These are phyloP conservation scores for Phocides pigmalion DNA, from an alignment of 1,140 invertebrate species.

Conservation along the genomic window DNA sequence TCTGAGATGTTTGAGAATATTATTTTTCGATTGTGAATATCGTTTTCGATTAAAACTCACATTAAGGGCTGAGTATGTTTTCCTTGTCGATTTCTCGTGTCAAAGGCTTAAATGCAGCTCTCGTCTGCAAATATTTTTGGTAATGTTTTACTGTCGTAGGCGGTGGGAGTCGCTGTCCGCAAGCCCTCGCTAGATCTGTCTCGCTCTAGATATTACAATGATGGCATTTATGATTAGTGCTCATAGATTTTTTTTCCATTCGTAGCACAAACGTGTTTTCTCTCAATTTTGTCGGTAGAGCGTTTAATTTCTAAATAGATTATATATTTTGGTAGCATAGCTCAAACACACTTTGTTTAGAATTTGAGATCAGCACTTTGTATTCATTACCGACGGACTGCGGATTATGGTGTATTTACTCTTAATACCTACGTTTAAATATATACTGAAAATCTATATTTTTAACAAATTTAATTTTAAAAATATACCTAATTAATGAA, in stretches of 20 bases:
- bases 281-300: conserved; percentile 65
- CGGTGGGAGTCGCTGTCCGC: conserved; percentile 41
- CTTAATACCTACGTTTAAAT: conserved; percentile 73
- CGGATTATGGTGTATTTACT: conserved; percentile 62
- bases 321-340: conserved; percentile 62
- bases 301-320: conserved; percentile 49
- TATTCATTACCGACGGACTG: conserved; percentile 54
- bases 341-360: conserved; percentile 60
- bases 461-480: conserved; percentile 80
- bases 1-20: no score
- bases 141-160: conserved; percentile 52
- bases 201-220: conserved; percentile 61
- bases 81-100: conserved; percentile 33
- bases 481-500: conserved; percentile 79
- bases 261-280: conserved; percentile 66
- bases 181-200: conserved; percentile 41
- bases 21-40: no score
- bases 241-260: conserved; percentile 66
- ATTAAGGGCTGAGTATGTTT: conserved; percentile 6
- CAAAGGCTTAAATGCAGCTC: conserved; percentile 45
- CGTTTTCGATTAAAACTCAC: no score
- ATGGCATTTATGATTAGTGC: conserved; percentile 63
- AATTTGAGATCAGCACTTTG: conserved; percentile 51
- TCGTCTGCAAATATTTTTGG: conserved; percentile 58
- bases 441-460: conserved; percentile 81